Evolutionary conservation across 30 jellyfish, hydroid and myxozoan genomes (phyloP).

Genomic region (Haliclystus octoradiatus): DNA sequence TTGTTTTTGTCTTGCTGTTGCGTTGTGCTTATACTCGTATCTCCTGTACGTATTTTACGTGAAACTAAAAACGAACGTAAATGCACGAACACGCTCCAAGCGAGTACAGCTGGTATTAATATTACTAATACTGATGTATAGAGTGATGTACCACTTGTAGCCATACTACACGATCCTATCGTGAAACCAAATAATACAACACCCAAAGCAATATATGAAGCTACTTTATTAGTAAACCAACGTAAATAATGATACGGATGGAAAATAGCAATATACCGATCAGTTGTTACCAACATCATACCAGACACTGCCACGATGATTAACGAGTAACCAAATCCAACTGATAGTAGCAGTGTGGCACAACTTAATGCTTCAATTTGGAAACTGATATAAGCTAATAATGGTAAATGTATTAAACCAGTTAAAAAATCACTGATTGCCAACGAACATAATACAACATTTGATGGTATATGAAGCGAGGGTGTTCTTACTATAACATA

Average conservation of each 20-base stretch:
- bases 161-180: not conserved
- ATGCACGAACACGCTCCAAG: constrained; percentile 1
- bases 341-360: not conserved
- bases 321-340: not conserved
- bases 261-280: not conserved
- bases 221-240: not conserved
- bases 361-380: not conserved
- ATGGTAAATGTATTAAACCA: not conserved
- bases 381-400: not conserved
- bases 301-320: not conserved
- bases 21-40: not conserved
- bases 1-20: not conserved
- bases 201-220: not conserved
- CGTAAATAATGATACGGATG: not conserved
- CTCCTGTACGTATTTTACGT: not conserved
- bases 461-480: not conserved
- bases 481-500: not conserved
- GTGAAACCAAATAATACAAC: not conserved
- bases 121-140: not conserved
- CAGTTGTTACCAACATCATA: not conserved
- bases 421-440: not conserved
- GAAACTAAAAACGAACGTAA: not conserved
- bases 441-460: not conserved
- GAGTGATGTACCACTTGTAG: not conserved
- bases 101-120: not conserved